Evolutionary conservation across 2,797 vertebrate genomes (phyloP), one percentile per base, ranked within the genome.

Genomic region (Coccyzus lansbergi): DNA sequence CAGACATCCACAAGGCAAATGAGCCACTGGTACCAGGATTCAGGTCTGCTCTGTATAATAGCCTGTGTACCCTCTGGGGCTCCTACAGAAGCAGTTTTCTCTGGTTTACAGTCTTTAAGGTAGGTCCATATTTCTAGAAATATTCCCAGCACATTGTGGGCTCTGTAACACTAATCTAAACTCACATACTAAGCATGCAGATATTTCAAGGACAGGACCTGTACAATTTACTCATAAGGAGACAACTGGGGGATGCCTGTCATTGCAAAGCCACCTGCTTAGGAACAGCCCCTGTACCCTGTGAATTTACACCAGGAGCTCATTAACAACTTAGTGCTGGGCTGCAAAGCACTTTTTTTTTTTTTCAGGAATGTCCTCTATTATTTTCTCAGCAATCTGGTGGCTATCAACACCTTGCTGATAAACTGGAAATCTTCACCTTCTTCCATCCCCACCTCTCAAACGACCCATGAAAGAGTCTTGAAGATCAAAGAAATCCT

Each of bases 401-500:
- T 81, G 62, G 70, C 78, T 94, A 94, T 98, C 97, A 92, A 94
- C 97, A 96, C 93, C 72, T 95, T 91, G 93, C 97, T 93, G 97
- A 97, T 97, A 97, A 98, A 96, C 92, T 97, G 93, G 95, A 96
- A 95, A 92, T 94, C 97, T 74, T 96, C 93, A 83, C 96, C 96
- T 95, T 91, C 86, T 95, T 86, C 88, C 65, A 88, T 86, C 91
- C 86, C 95, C 93, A 80, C 92, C 94, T 97, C 83, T 93, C 95
- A 97, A 96, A 97, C 84, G 97, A 96, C 91, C 95, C 95, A 96
- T 95, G 90, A 96, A 96, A 96, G 94, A 80, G 75, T 77, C 80
- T 78, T 65, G 36, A 86, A 98, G 97, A 98, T 98, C 98, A 98
- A 98, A 98, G 97, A 88, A 90, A 34, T 67, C 83, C 49, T 77